Evolutionary conservation across 2,888 invertebrate genomes (phyloP).

Genomic region (Philhelius pedissequus): DNA sequence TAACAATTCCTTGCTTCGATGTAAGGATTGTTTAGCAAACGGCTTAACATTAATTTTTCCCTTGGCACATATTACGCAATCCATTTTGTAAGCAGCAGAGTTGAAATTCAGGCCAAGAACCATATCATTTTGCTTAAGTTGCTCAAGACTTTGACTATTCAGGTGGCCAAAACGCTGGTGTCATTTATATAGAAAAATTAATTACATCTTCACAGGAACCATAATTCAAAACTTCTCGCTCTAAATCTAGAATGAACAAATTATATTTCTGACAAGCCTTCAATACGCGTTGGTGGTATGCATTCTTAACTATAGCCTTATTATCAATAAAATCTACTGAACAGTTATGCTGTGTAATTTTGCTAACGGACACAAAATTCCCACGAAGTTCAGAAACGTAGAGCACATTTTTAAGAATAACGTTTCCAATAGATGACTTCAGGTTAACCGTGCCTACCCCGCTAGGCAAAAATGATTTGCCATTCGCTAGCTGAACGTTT

Average conservation of each 20-base stretch:
- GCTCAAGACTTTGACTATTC: neutral
- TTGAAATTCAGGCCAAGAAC: neutral
- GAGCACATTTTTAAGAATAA: neutral
- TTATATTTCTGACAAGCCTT: neutral
- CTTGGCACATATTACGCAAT: constrained; percentile 16
- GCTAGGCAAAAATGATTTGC: no score
- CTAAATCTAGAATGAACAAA: neutral
- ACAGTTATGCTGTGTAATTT: constrained; percentile 13
- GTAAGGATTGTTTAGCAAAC: constrained; percentile 10
- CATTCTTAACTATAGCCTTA: neutral
- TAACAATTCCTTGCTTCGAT: neutral
- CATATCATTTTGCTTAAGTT: neutral
- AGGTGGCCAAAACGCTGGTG: constrained; percentile 4
- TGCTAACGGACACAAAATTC: constrained; percentile 10
- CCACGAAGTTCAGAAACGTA: neutral
- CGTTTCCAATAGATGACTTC: neutral
- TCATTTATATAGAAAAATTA: neutral
- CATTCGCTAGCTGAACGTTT: no score
- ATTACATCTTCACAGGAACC: neutral
- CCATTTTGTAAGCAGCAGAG: neutral
- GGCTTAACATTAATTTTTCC: constrained; percentile 23
- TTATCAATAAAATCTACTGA: neutral
- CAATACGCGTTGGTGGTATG: neutral
- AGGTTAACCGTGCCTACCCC: neutral
- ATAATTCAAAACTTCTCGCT: neutral